Conservation (phyloP, 2,888 invertebrate genomes). For the Protophormia terraenovae region DNA sequence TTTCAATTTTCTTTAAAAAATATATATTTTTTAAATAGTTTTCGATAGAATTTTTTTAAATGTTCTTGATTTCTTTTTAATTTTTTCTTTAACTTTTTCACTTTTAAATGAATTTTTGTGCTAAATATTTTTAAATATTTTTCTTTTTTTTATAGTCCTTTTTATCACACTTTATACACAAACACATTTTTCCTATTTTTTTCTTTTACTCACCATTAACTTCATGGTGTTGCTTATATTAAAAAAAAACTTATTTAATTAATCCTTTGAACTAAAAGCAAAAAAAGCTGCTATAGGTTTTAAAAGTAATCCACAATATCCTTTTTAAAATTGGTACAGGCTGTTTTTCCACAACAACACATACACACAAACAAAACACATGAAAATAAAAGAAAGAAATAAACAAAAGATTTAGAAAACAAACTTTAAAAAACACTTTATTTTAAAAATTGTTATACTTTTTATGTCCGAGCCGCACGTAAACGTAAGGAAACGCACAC, state of each 20-base stretch:
- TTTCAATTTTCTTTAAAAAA: too few species aligned
- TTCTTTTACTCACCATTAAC: constrained; percentile 60
- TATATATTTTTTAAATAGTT: too few species aligned
- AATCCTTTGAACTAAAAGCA: constrained; percentile 55
- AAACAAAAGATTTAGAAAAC: constrained; percentile 73
- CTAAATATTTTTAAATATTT: neutral
- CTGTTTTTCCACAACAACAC: constrained; percentile 17
- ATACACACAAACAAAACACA: constrained; percentile 37
- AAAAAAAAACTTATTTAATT: constrained; percentile 25
- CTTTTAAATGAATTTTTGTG: neutral
- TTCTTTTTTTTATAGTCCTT: neutral
- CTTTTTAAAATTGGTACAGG: constrained; percentile 60
- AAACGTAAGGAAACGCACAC: constrained; percentile 69
- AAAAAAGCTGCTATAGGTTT: constrained; percentile 37
- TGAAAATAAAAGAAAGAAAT: constrained; percentile 60
- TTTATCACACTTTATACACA: too few species aligned
- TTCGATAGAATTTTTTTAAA: too few species aligned
- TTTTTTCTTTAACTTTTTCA: neutral
- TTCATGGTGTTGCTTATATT: constrained; percentile 59
- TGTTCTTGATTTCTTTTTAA: neutral
- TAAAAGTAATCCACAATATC: constrained; percentile 59
- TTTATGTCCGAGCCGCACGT: constrained; percentile 70
- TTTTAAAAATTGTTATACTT: constrained; percentile 48
- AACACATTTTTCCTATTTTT: neutral
- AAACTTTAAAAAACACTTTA: constrained; percentile 65